Percentiles rank a stretch among this genome's conserved stretches.
Evolutionary conservation across 2,797 vertebrate genomes (phyloP).

Genomic region (Serranus cabrilla): DNA sequence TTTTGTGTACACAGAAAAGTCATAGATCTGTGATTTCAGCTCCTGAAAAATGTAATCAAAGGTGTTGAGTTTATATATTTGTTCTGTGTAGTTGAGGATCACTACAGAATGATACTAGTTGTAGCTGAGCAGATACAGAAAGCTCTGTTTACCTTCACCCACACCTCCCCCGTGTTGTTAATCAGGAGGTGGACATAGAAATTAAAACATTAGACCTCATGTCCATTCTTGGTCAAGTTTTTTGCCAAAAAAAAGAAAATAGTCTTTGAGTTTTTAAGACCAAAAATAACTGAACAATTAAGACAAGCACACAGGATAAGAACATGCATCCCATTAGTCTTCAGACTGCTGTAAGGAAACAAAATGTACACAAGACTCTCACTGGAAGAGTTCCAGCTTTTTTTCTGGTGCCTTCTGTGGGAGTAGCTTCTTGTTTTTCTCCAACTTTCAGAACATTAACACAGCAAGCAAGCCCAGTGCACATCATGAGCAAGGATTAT

Average conservation of each 20-base stretch:
- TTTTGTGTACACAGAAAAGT: too few relatives aligned
- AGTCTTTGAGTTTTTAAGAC: not conserved
- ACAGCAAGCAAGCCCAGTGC: slow-evolving; percentile 8
- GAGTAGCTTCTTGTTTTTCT: slow-evolving; percentile 1
- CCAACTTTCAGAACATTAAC: slow-evolving; percentile 5
- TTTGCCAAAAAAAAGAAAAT: not conserved
- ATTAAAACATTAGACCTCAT: not conserved
- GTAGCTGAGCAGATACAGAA: not conserved
- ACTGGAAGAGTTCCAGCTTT: not conserved
- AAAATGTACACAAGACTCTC: slow-evolving; percentile 5
- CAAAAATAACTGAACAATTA: not conserved
- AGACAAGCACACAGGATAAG: not conserved
- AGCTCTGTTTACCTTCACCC: not conserved
- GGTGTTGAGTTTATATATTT: too few relatives aligned
- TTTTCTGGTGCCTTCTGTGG: not conserved
- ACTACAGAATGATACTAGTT: not conserved
- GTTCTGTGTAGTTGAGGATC: not conserved
- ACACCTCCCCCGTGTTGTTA: not conserved
- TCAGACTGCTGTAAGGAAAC: slow-evolving; percentile 33
- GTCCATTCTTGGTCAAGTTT: not conserved
- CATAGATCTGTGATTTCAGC: too few relatives aligned
- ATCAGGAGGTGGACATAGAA: not conserved
- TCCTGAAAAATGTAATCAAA: too few relatives aligned
- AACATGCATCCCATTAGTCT: slow-evolving; percentile 3
- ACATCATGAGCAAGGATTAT: slow-evolving; percentile 14